Percentiles rank a stretch among this genome's conserved stretches.
phyloP scores from a whole-genome alignment of 2,113 vertebrate species.

The Tricholaema leucomelas region DNA sequence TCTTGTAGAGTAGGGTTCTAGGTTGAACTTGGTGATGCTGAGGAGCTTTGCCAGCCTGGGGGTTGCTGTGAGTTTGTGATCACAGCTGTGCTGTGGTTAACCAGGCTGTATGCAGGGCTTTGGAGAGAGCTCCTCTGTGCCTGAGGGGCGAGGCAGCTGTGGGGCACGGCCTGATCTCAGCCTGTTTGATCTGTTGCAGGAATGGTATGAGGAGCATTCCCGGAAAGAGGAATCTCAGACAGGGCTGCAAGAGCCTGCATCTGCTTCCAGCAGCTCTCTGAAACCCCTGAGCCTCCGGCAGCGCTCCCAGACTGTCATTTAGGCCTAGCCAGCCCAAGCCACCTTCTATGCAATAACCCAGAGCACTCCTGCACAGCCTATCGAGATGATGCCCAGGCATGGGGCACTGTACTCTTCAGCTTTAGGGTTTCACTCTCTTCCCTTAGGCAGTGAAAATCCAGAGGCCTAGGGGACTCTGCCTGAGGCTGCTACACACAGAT shows the following conservation, averaged over 20 bases:
- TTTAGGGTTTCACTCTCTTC: neutral
- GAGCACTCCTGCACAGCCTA: constrained; percentile 8
- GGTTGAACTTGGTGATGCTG: too few species aligned
- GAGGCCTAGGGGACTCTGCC: neutral
- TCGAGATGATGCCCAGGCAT: neutral
- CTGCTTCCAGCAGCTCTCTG: neutral
- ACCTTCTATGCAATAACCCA: constrained; percentile 76
- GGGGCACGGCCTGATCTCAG: neutral
- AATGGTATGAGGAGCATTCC: constrained; percentile 93
- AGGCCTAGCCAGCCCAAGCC: neutral
- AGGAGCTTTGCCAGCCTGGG: too few species aligned
- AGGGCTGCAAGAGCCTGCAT: constrained; percentile 58
- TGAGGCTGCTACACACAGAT: neutral
- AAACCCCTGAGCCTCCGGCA: constrained; percentile 72
- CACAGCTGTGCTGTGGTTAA: neutral
- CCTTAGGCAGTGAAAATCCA: neutral
- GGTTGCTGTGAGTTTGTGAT: too few species aligned
- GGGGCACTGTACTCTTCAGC: neutral
- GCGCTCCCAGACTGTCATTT: constrained; percentile 81
- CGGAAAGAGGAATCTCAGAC: constrained; percentile 76
- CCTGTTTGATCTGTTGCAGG: constrained; percentile 56
- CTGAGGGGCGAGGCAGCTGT: fast-evolving
- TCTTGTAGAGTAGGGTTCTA: too few species aligned
- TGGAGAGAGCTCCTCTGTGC: neutral
- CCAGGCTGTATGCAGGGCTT: neutral